phyloP scores from a whole-genome alignment of 2,113 vertebrate genomes.

The Megalops atlanticus region DNA sequence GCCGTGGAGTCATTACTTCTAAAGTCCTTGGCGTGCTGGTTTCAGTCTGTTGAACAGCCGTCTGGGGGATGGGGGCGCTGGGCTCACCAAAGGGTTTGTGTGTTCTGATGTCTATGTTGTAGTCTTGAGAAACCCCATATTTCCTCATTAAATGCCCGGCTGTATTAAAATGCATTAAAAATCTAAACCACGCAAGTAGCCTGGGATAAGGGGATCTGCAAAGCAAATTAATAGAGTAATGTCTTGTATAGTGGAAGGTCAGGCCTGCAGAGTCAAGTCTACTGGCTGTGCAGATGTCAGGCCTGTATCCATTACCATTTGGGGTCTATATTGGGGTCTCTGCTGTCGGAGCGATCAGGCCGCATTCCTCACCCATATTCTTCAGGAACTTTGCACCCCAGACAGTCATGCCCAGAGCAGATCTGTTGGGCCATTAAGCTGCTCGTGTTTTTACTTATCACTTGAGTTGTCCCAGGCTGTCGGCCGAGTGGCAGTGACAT shows the following conservation, averaged over 20 bases:
- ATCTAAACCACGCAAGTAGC: not conserved
- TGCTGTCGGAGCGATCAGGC: not conserved
- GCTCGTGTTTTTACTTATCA: no score
- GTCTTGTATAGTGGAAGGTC: not conserved
- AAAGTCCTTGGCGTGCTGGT: no score
- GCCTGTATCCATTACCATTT: not conserved
- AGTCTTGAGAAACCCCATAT: no score
- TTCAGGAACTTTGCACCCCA: conserved; percentile 20
- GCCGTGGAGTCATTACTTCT: not conserved
- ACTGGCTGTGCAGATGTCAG: not conserved
- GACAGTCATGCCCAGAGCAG: conserved; percentile 39
- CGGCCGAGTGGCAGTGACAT: no score
- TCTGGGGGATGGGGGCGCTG: no score
- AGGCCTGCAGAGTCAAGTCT: no score
- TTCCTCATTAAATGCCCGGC: no score
- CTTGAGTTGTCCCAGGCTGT: no score
- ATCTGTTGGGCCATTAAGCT: no score
- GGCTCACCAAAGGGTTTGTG: no score
- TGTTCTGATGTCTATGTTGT: no score
- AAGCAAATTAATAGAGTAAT: not conserved
- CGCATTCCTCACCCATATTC: conserved; percentile 11
- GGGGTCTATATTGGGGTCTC: not conserved
- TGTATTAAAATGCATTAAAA: conserved; percentile 5
- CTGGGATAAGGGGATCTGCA: not conserved
- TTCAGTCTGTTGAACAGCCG: no score